Evolutionary conservation across 2,797 vertebrate species (phyloP).

Genomic region (Ispidina lecontei): DNA sequence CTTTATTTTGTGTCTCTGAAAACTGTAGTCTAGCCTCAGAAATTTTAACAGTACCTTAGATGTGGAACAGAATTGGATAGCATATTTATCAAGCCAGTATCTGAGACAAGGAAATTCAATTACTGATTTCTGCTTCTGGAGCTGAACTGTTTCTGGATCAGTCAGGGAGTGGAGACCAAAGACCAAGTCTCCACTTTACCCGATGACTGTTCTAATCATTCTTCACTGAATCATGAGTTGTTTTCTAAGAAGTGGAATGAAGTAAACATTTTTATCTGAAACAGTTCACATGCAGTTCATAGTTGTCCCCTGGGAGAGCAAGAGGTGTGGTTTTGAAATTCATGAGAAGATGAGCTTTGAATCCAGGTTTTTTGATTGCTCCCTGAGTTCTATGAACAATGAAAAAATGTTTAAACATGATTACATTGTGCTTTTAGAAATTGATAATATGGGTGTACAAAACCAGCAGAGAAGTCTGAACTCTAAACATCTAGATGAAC

Average conservation of each 20-base stretch:
- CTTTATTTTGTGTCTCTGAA: neutral
- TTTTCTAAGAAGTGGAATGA: neutral
- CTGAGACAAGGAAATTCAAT: neutral
- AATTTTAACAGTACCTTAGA: neutral
- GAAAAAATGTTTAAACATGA: neutral
- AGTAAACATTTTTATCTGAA: neutral
- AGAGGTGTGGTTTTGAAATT: neutral
- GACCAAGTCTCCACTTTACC: neutral
- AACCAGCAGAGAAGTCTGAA: neutral
- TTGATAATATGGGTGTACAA: accelerated
- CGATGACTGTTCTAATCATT: neutral
- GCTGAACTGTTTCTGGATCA: neutral
- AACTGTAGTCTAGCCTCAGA: neutral
- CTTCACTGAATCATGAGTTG: neutral
- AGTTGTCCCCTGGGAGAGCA: accelerated
- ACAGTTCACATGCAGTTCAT: neutral
- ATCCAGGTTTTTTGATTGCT: neutral
- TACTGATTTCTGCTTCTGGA: neutral
- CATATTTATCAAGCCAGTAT: neutral
- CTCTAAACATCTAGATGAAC: neutral
- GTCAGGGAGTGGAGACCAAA: neutral
- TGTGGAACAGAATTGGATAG: neutral
- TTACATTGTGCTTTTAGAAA: neutral
- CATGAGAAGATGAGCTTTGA: neutral
- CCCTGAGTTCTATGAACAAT: neutral